These are phyloP conservation scores for Tretioscincus oriximinensis DNA, from an alignment of 2,113 vertebrate species.

Conservation along the genomic window DNA sequence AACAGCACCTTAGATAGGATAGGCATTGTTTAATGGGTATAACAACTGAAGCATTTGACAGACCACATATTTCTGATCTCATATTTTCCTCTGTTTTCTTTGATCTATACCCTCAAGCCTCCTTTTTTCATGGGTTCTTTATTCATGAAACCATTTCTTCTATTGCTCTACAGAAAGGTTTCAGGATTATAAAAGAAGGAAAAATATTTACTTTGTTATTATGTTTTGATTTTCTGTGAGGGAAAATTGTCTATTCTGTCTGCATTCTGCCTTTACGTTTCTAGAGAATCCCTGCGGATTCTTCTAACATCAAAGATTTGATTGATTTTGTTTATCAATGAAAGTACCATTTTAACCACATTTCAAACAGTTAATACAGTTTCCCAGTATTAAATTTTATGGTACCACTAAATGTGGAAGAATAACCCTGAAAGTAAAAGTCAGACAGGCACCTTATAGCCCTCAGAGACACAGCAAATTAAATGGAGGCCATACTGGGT, in stretches of 20 bases:
- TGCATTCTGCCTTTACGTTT: constrained; percentile 5
- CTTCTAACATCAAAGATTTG: constrained; percentile 1
- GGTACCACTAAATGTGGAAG: background rate
- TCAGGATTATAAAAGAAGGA: background rate
- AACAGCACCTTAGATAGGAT: background rate
- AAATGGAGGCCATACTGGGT: background rate
- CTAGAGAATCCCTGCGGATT: background rate
- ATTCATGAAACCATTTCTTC: background rate
- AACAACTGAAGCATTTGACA: background rate
- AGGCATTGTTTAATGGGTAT: background rate
- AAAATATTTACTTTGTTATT: background rate
- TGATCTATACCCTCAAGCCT: background rate
- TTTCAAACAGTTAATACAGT: background rate
- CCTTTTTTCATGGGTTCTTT: background rate
- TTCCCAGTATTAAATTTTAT: background rate
- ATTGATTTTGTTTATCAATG: constrained; percentile 17
- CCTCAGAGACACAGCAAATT: background rate
- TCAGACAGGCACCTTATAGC: too few species aligned
- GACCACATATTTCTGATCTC: background rate
- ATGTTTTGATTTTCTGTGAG: background rate
- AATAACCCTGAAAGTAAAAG: background rate
- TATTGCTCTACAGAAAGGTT: background rate
- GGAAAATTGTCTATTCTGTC: background rate
- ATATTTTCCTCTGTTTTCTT: background rate
- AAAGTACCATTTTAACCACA: background rate